These are phyloP conservation scores for Caenorhabditis tropicalis DNA, from an alignment of 1,140 invertebrate species.

Conservation along the genomic window DNA sequence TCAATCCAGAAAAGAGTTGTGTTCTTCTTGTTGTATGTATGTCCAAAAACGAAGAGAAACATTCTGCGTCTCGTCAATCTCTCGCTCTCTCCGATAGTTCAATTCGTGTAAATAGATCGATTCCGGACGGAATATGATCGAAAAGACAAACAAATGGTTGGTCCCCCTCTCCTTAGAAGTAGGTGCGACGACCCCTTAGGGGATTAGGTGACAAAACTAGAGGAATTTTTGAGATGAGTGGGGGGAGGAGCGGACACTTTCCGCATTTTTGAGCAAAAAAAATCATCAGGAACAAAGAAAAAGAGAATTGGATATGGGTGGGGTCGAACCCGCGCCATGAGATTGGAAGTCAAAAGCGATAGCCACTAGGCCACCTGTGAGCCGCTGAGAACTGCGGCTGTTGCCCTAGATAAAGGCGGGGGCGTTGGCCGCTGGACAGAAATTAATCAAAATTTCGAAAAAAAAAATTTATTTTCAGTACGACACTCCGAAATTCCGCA, in stretches of 20 bases:
- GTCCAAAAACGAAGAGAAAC: neutral
- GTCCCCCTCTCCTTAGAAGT: neutral
- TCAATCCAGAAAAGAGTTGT: neutral
- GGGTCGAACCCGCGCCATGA: too few species aligned
- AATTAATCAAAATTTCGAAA: too few species aligned
- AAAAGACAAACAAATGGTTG: constrained; percentile 14
- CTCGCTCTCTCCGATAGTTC: neutral
- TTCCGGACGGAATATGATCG: constrained; percentile 24
- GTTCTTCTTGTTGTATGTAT: neutral
- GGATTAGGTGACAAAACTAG: neutral
- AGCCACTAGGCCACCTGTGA: too few species aligned
- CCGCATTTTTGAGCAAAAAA: too few species aligned
- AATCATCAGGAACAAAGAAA: too few species aligned
- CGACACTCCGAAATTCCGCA: too few species aligned
- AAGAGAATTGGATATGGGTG: too few species aligned
- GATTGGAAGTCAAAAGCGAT: too few species aligned
- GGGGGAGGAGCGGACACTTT: neutral
- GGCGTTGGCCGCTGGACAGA: too few species aligned
- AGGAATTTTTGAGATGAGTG: neutral
- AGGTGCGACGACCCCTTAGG: constrained; percentile 6
- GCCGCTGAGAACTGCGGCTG: too few species aligned
- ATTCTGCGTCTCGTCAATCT: neutral
- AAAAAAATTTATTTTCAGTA: too few species aligned
- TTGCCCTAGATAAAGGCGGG: too few species aligned
- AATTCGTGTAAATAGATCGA: constrained; percentile 32